Base-by-base conservation (phyloP, 2,888 invertebrate genomes). In the Aromia moschata region DNA sequence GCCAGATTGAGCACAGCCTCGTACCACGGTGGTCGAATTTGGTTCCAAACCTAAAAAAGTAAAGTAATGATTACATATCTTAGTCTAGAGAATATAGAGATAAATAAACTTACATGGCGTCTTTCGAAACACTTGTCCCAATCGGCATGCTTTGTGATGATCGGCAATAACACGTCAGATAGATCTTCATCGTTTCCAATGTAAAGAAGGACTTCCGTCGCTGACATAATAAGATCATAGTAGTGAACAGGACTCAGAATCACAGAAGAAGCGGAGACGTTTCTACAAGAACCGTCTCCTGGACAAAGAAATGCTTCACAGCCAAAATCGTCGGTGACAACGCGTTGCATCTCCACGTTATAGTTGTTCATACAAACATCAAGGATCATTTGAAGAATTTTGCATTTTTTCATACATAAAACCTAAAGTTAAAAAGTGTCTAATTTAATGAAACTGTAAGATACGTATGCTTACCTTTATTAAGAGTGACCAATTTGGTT, bases 71-170 rank as follows among this genome's bases (percentile, higher is more conserved):
- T n/a, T n/a, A n/a, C n/a, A n/a, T n/a, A n/a, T n/a, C n/a, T n/a
- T n/a, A n/a, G n/a, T n/a, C n/a, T n/a, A n/a, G n/a, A n/a, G n/a
- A n/a, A n/a, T n/a, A n/a, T n/a, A n/a, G n/a, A n/a, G n/a, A n/a
- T n/a, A n/a, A n/a, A n/a, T 7, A 31, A 45, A 63, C 66, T 70
- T 76, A 91, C 89, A 83, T 92, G 91, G 71, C 89, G 83, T 75
- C 89, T 87, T 77, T 92, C 91, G 60, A 93, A 84, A 70, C 89
- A 89, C 58, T 87, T 85, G 0, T 88, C 85, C 92, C 92, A 93
- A 43, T 85, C 77, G 0, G 76, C 80, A 4, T 83, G 83, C 3
- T 83, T 83, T 31, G 84, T 83, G 20, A 90, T 79, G 0, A 87
- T 83, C 53, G 85, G 84, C 43, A 90, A 84, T 0, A 92, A 76